A percentile compares a stretch with the other conserved stretches of the same genome.
phyloP scores from a whole-genome alignment of 2,113 vertebrate species.

The Notechis scutatus region DNA sequence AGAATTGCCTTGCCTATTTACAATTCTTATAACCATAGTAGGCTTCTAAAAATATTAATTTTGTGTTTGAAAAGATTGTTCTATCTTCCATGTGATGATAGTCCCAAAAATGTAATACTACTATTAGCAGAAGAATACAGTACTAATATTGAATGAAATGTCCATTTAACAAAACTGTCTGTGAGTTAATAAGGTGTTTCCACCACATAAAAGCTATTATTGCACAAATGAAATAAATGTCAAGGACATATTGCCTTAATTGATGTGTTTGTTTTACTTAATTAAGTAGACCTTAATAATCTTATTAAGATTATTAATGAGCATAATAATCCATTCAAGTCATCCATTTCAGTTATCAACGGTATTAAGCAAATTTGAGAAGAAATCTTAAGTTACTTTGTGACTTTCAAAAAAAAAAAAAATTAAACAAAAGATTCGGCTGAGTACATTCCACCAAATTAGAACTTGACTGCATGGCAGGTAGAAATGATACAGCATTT shows the following conservation, averaged over 20 bases:
- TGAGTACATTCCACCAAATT: background rate
- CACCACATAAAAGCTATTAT: background rate
- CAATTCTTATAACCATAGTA: background rate
- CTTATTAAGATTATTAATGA: background rate
- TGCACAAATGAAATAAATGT: background rate
- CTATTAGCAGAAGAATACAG: background rate
- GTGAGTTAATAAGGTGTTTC: background rate
- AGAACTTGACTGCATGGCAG: background rate
- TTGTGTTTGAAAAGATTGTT: background rate
- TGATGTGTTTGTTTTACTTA: background rate
- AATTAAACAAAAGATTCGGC: background rate
- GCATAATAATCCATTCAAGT: background rate
- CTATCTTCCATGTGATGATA: background rate
- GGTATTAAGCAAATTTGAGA: background rate
- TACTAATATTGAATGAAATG: background rate
- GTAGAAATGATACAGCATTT: background rate
- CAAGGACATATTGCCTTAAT: background rate
- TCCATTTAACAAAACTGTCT: background rate
- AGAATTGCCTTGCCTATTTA: background rate
- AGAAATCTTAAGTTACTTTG: background rate
- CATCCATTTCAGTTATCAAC: background rate
- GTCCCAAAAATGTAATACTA: background rate
- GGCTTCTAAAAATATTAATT: background rate
- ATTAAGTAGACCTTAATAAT: background rate
- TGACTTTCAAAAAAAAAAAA: background rate